Evolutionary conservation across 2,113 vertebrate genomes (phyloP).

Genomic region (Ia io): DNA sequence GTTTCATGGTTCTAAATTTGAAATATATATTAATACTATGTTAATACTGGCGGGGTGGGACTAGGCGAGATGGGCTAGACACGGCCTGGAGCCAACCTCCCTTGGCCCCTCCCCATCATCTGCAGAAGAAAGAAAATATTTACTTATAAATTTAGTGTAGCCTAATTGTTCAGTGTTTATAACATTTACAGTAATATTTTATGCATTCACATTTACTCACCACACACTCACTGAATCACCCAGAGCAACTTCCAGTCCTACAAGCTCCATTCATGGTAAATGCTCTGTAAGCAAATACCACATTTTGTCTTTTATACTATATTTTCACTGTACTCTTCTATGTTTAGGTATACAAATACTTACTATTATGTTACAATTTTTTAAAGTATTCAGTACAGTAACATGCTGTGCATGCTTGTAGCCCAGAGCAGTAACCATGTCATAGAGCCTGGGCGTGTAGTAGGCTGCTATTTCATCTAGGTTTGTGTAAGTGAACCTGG

Average conservation of each 20-base stretch:
- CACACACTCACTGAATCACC: neutral
- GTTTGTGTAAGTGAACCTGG: neutral
- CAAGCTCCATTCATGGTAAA: neutral
- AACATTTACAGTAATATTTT: neutral
- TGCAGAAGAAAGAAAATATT: neutral
- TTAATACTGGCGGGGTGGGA: too few species aligned
- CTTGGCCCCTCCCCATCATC: too few species aligned
- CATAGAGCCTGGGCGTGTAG: neutral
- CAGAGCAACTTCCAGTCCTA: neutral
- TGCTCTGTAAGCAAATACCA: neutral
- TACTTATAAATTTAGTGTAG: neutral
- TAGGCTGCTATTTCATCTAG: neutral
- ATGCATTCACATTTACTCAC: neutral
- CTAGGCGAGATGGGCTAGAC: too few species aligned
- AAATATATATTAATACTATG: constrained; percentile 60
- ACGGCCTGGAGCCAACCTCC: too few species aligned
- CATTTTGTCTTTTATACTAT: neutral
- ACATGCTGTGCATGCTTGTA: neutral
- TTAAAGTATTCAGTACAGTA: neutral
- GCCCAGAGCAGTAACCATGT: neutral
- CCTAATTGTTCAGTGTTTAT: neutral
- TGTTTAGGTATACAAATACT: neutral
- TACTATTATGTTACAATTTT: neutral
- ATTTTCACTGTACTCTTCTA: neutral
- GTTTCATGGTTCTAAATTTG: constrained; percentile 35